phyloP scores from a whole-genome alignment of 2,888 invertebrate genomes.

The Diadegma fenestrale region DNA sequence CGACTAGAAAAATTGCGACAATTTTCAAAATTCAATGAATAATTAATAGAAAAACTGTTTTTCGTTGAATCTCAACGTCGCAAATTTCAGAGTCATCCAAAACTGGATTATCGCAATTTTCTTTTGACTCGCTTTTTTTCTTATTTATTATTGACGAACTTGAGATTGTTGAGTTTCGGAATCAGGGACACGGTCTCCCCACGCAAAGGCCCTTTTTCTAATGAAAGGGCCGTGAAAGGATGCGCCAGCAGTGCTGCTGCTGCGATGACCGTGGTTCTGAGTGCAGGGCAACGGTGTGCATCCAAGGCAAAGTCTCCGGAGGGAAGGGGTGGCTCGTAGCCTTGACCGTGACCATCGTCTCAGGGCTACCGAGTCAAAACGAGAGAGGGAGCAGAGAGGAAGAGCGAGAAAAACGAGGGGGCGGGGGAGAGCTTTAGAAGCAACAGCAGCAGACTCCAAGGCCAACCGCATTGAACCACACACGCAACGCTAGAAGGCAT shows the following conservation, averaged over 20 bases:
- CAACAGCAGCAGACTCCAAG: constrained; percentile 76
- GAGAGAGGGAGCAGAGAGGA: constrained; percentile 45
- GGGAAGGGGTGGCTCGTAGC: constrained; percentile 74
- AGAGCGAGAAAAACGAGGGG: constrained; percentile 60
- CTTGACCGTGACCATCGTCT: constrained; percentile 83
- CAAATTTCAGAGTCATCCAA: too few relatives aligned
- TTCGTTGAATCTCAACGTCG: too few relatives aligned
- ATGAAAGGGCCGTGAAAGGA: constrained; percentile 65
- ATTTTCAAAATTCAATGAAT: too few relatives aligned
- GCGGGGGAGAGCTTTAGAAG: constrained; percentile 74
- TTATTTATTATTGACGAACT: constrained; percentile 30
- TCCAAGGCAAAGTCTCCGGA: constrained; percentile 58
- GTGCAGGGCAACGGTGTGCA: constrained; percentile 69
- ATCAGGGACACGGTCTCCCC: constrained; percentile 21
- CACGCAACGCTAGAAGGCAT: constrained; percentile 66
- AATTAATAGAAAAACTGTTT: too few relatives aligned
- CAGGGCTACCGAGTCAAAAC: constrained; percentile 77
- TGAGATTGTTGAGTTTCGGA: constrained; percentile 63
- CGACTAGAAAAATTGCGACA: too few relatives aligned
- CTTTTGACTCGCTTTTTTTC: constrained; percentile 20
- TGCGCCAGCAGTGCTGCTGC: constrained; percentile 69
- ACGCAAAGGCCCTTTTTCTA: constrained; percentile 23
- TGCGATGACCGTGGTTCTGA: constrained; percentile 25
- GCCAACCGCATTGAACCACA: constrained; percentile 81
- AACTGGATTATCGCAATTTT: too few relatives aligned